phyloP scores from a whole-genome alignment of 2,888 invertebrate genomes.

The Bellardia pandia region DNA sequence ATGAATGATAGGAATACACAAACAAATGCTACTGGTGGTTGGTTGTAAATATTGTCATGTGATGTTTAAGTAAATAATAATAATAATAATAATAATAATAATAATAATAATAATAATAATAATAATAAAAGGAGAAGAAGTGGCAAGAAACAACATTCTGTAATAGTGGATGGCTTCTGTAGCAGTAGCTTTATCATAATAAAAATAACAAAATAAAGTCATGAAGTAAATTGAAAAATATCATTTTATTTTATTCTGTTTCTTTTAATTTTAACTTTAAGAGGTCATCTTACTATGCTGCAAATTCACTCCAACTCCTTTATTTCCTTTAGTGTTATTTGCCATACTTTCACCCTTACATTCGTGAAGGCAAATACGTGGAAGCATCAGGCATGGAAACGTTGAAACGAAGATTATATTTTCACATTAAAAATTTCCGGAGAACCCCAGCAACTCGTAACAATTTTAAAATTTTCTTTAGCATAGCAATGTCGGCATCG shows the following conservation, averaged over 20 bases:
- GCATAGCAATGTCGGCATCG: too few species aligned
- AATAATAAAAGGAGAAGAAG: conserved; percentile 22
- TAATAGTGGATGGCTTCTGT: conserved; percentile 7
- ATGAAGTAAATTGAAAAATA: conserved; percentile 69
- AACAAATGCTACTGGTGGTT: conserved; percentile 47
- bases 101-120: conserved; percentile 48
- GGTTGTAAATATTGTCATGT: conserved; percentile 19
- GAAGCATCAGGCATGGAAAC: too few species aligned
- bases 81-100: conserved; percentile 34
- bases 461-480: too few species aligned
- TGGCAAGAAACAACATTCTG: conserved; percentile 5
- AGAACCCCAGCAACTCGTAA: too few species aligned
- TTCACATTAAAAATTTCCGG: too few species aligned
- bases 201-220: conserved; percentile 51
- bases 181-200: conserved; percentile 5
- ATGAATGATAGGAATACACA: conserved; percentile 11
- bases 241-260: conserved; percentile 57
- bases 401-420: too few species aligned
- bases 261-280: conserved; percentile 33
- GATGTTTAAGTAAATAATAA: conserved; percentile 48
- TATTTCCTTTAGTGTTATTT: not conserved
- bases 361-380: not conserved
- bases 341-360: not conserved
- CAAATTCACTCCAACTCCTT: not conserved
- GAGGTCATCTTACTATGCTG: conserved; percentile 4